Base-by-base conservation (phyloP, 2,797 vertebrate genomes). In the Brachymystax lenok region DNA sequence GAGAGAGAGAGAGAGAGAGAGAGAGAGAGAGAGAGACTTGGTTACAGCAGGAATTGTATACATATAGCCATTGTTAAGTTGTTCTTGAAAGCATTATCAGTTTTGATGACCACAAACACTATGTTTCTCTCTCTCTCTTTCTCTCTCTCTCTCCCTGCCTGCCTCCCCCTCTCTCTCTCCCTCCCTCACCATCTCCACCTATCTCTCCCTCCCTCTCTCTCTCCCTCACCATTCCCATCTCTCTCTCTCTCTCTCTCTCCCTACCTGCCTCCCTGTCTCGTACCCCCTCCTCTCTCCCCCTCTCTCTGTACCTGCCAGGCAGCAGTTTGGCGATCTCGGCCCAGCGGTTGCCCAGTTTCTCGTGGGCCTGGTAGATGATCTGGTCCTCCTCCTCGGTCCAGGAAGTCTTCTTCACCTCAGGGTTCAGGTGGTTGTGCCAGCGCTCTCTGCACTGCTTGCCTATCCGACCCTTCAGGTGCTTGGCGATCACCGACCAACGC, bases 391-490 rank as follows among this genome's bases (percentile, higher is more conserved):
- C 98, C 92, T 99, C 98, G 2, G 98, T 99, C 98, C 98, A 99
- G 74, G 98, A 99, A 27, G 98, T 99, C 96, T 99, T 99, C 94
- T 99, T 99, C 89, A 99, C 98, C 96, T 99, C 98, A 52, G 98
- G 98, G 94, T 99, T 99, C 90, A 99, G 93, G 91, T 99, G 98
- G 92, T 99, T 99, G 94, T 99, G 98, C 98, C 98, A 99, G 88
- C 98, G 96, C 91, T 99, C 98, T 51, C 98, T 95, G 91, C 98
- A 99, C 92, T 99, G 98, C 87, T 99, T 99, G 83, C 98, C 98
- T 75, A 99, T 99, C 70, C 98, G 96, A 33, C 98, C 98, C 86
- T 99, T 99, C 90, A 99, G 95, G 92, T 99, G 98, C 91, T 99
- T 99, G 85, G 98, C 98, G 80, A 99, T 99, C 79, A 99, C 96